phyloP scores from a whole-genome alignment of 30 jellyfish, hydroid and myxozoan species.

The Sanderia malayensis region DNA sequence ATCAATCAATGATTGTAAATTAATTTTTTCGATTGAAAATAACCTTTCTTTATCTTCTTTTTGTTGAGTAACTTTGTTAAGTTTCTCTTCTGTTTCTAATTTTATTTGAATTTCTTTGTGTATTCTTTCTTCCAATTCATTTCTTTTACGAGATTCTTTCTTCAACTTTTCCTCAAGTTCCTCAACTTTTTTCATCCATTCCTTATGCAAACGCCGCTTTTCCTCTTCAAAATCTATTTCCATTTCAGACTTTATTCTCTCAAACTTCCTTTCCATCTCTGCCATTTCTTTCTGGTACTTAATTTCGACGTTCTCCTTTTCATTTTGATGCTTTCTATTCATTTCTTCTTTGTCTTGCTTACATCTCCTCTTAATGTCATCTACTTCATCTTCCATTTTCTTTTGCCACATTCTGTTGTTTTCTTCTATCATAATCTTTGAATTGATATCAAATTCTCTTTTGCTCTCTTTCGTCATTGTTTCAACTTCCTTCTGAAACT shows the following conservation, averaged over 20 bases:
- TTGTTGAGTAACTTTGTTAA: slow-evolving; percentile 42
- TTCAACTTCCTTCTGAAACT: slow-evolving; percentile 17
- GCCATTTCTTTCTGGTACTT: slow-evolving; percentile 49
- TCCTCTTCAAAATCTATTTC: slow-evolving; percentile 78
- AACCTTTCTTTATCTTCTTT: slow-evolving; percentile 72
- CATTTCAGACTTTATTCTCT: slow-evolving; percentile 57
- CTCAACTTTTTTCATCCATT: slow-evolving; percentile 64
- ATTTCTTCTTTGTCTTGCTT: slow-evolving; percentile 30
- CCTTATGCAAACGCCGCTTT: slow-evolving; percentile 51
- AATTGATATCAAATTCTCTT: slow-evolving; percentile 37
- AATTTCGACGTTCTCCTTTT: slow-evolving; percentile 48
- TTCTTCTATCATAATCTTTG: slow-evolving; percentile 18
- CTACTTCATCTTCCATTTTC: slow-evolving; percentile 34
- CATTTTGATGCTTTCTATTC: slow-evolving; percentile 42
- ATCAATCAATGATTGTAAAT: slow-evolving; percentile 64
- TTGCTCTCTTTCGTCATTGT: slow-evolving; percentile 46
- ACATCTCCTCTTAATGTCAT: slow-evolving; percentile 33
- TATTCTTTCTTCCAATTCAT: slow-evolving; percentile 50
- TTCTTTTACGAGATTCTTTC: slow-evolving; percentile 51
- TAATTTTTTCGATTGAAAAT: slow-evolving; percentile 57
- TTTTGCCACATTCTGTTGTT: slow-evolving; percentile 37
- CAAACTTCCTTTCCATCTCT: slow-evolving; percentile 54
- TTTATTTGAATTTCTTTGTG: slow-evolving; percentile 53
- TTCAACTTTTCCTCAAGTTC: slow-evolving; percentile 44
- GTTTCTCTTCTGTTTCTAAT: slow-evolving; percentile 51